A percentile compares a stretch with the other conserved stretches of the same genome.
These are phyloP conservation scores for Pangasianodon gigas DNA, from an alignment of 2,113 vertebrate genomes.

Conservation along the genomic window DNA sequence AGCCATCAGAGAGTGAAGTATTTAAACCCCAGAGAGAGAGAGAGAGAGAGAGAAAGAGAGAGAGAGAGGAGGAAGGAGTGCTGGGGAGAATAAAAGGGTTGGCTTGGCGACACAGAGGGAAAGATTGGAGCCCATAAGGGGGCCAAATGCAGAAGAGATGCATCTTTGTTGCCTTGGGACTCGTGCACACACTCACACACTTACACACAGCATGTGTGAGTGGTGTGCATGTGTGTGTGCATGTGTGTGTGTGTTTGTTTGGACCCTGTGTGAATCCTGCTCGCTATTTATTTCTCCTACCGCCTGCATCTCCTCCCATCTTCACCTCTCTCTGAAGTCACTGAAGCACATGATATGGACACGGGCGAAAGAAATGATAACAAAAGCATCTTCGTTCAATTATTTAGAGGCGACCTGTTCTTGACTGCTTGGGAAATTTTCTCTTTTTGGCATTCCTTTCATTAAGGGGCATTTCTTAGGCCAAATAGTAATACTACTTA, in stretches of 20 bases:
- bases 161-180: conserved; percentile 80
- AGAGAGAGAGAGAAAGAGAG: conserved; percentile 73
- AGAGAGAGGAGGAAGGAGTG: conserved; percentile 72
- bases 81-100: conserved; percentile 94
- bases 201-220: conserved; percentile 45
- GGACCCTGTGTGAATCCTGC: conserved; percentile 33
- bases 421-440: conserved; percentile 55
- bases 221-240: background rate
- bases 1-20: background rate
- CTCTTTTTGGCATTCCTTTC: background rate
- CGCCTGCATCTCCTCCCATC: conserved; percentile 24
- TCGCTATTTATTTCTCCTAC: conserved; percentile 28
- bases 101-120: conserved; percentile 84
- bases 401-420: conserved; percentile 61
- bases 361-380: conserved; percentile 63
- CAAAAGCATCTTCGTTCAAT: conserved; percentile 65
- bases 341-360: conserved; percentile 44
- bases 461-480: background rate
- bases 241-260: conserved; percentile 23
- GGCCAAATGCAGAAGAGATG: conserved; percentile 85
- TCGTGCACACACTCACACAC: conserved; percentile 28
- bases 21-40: conserved; percentile 20
- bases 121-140: conserved; percentile 87
- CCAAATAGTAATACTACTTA: background rate
- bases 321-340: conserved; percentile 28